A percentile compares a stretch with the other conserved stretches of the same genome.
These are phyloP conservation scores for Andrena bucephala DNA, from an alignment of 2,888 invertebrate species.

Conservation along the genomic window DNA sequence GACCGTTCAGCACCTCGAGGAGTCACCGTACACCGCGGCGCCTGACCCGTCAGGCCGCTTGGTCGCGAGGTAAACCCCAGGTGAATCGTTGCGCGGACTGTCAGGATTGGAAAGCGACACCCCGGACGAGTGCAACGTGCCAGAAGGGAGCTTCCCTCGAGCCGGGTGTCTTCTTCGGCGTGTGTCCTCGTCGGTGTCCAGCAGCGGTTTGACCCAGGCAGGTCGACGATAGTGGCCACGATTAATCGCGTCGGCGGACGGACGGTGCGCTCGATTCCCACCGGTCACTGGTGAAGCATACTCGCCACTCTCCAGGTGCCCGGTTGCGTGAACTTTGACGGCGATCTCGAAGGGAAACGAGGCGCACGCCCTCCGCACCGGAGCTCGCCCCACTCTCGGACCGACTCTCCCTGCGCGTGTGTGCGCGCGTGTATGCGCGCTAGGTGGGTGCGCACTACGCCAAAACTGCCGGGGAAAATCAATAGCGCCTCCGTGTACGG, in stretches of 20 bases:
- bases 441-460: conserved; percentile 79
- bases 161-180: conserved; percentile 1
- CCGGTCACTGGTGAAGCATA: conserved; percentile 50
- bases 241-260: conserved; percentile 53
- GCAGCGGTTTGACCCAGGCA: neutral
- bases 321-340: conserved; percentile 74
- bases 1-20: no score
- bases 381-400: conserved; percentile 60
- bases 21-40: no score
- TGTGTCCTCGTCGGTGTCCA: conserved; percentile 4
- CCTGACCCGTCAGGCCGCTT: neutral
- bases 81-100: neutral
- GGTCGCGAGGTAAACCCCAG: neutral
- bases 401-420: conserved; percentile 34
- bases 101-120: conserved; percentile 2
- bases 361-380: conserved; percentile 76
- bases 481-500: conserved; percentile 74
- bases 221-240: conserved; percentile 13
- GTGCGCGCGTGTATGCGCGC: conserved; percentile 66
- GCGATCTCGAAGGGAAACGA: conserved; percentile 74
- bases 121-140: conserved; percentile 28
- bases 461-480: conserved; percentile 79
- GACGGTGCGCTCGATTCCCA: conserved; percentile 49
- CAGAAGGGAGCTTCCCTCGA: neutral
- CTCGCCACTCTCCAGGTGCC: conserved; percentile 43